Evolutionary conservation across 2,797 vertebrate genomes (phyloP).

Genomic region (Melanotaenia parkinsoni): DNA sequence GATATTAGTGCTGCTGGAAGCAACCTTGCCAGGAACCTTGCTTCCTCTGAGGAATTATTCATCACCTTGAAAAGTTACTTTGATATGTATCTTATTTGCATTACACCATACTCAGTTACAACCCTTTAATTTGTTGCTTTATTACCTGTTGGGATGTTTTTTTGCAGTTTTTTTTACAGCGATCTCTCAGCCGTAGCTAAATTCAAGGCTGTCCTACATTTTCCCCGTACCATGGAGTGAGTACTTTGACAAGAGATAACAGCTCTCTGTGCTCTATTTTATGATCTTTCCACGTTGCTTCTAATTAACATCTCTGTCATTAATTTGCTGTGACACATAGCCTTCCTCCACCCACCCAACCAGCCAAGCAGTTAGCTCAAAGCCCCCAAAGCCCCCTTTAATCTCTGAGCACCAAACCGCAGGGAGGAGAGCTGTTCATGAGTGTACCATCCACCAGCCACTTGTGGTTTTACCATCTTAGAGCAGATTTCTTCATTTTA

Average conservation of each 20-base stretch:
- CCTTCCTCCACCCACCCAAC: conserved; percentile 43
- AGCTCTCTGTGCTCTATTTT: conserved; percentile 67
- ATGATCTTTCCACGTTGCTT: conserved; percentile 78
- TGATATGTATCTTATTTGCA: conserved; percentile 44
- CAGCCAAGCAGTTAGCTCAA: conserved; percentile 53
- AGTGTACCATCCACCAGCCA: conserved; percentile 20
- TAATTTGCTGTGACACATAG: conserved; percentile 79
- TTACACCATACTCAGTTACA: conserved; percentile 26
- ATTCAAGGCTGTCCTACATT: conserved; percentile 73
- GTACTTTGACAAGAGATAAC: conserved; percentile 64
- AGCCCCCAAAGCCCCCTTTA: conserved; percentile 50
- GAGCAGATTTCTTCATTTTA: conserved; percentile 10
- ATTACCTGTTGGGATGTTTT: conserved; percentile 37
- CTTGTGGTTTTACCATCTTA: conserved; percentile 27
- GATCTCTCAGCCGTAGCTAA: conserved; percentile 34
- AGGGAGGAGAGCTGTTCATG: conserved; percentile 15
- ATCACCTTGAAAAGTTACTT: conserved; percentile 31
- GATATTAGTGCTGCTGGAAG: conserved; percentile 34
- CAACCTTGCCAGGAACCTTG: background rate
- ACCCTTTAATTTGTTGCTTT: conserved; percentile 32
- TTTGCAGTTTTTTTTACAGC: conserved; percentile 1
- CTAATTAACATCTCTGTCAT: conserved; percentile 80
- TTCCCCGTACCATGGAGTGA: conserved; percentile 17
- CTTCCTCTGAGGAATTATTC: conserved; percentile 31
- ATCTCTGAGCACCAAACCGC: conserved; percentile 48